Percentiles rank a stretch among this genome's conserved stretches.
phyloP scores from a whole-genome alignment of 2,113 vertebrate genomes.

The Typhlomys cinereus region DNA sequence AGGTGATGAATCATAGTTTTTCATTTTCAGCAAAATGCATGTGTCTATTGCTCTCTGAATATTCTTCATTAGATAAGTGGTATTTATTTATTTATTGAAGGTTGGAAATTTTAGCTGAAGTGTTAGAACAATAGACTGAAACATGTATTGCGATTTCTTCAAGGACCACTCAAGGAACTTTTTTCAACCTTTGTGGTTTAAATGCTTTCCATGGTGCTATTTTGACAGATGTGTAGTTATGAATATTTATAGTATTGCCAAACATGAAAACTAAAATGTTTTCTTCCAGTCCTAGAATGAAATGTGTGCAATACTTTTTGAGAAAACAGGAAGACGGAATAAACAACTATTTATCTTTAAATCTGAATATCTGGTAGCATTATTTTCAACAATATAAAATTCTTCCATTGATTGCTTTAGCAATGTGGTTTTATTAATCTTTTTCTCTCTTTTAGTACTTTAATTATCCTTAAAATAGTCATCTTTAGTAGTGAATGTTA shows the following conservation, averaged over 20 bases:
- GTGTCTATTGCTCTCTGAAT: slow-evolving; percentile 53
- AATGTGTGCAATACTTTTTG: slow-evolving; percentile 53
- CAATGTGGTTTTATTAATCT: slow-evolving; percentile 67
- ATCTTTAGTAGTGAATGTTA: slow-evolving; percentile 68
- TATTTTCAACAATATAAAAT: slow-evolving; percentile 57
- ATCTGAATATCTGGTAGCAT: slow-evolving; percentile 66
- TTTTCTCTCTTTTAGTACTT: slow-evolving; percentile 78
- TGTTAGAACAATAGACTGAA: slow-evolving; percentile 22
- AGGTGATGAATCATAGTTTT: slow-evolving; percentile 34
- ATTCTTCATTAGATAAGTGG: slow-evolving; percentile 48
- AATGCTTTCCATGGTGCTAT: slow-evolving; percentile 41
- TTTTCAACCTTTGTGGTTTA: slow-evolving; percentile 42
- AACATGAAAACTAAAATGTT: slow-evolving; percentile 69
- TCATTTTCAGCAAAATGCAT: slow-evolving; percentile 32
- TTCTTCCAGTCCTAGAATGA: slow-evolving; percentile 23
- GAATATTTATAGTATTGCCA: slow-evolving; percentile 72
- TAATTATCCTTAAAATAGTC: slow-evolving; percentile 77
- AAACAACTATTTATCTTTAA: slow-evolving; percentile 48
- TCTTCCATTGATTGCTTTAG: slow-evolving; percentile 70
- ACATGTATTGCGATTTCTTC: slow-evolving; percentile 55
- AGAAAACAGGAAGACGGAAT: slow-evolving; percentile 22
- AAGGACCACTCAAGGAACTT: slow-evolving; percentile 60
- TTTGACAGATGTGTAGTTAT: slow-evolving; percentile 35
- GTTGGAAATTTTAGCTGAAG: slow-evolving; percentile 61
- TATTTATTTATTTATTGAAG: slow-evolving; percentile 69